Conservation (phyloP, 2,113 vertebrate species). For the Chaenogobius annularis region DNA sequence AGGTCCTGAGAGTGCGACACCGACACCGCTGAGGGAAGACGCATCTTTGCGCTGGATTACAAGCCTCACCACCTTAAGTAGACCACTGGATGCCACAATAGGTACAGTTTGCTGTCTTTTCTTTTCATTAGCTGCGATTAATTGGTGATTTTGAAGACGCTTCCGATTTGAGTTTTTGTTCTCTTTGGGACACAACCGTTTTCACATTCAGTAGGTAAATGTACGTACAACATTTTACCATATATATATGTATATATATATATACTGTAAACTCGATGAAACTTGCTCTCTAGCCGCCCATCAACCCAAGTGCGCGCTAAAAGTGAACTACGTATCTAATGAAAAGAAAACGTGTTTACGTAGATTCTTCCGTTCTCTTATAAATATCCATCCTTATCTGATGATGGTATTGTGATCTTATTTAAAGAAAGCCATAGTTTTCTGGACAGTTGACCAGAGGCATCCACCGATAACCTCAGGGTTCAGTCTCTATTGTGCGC, state of each 20-base stretch:
- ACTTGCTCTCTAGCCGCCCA: background rate
- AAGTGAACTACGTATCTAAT: background rate
- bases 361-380: slow-evolving; percentile 51
- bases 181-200: background rate
- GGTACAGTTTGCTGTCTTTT: slow-evolving; percentile 45
- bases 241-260: background rate
- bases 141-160: background rate
- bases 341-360: slow-evolving; percentile 53
- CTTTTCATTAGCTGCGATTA: background rate
- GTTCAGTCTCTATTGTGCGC: slow-evolving; percentile 46
- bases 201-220: background rate
- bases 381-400: slow-evolving; percentile 71
- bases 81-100: background rate
- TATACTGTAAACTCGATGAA: background rate
- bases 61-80: background rate
- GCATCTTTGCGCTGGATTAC: slow-evolving; percentile 59
- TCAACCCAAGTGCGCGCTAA: background rate
- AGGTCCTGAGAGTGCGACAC: slow-evolving; percentile 32
- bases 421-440: slow-evolving; percentile 71
- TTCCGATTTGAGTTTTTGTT: background rate
- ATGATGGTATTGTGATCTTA: slow-evolving; percentile 72
- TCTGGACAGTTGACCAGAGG: slow-evolving; percentile 60
- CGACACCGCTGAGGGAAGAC: slow-evolving; percentile 24
- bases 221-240: background rate
- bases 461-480: slow-evolving; percentile 69